Percentiles rank a stretch among this genome's conserved stretches.
Evolutionary conservation across 2,113 vertebrate genomes (phyloP).

Genomic region (Pseudorasbora parva): DNA sequence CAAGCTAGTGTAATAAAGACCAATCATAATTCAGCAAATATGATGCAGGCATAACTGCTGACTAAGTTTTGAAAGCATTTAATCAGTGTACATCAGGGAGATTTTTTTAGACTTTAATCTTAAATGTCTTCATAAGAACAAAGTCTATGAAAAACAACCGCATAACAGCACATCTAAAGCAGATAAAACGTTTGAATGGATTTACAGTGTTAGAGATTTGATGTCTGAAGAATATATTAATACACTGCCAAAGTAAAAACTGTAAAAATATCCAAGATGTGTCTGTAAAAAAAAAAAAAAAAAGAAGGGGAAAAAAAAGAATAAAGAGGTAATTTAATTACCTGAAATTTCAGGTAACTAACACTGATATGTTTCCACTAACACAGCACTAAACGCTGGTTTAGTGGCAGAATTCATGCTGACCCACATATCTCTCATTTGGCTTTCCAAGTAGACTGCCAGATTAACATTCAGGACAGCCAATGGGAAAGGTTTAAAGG

Average conservation of each 20-base stretch:
- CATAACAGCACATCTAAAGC: background rate
- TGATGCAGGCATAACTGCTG: too few relatives aligned
- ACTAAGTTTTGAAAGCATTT: too few relatives aligned
- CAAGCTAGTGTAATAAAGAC: too few relatives aligned
- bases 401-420: background rate
- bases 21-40: too few relatives aligned
- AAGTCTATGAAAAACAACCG: background rate
- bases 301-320: too few relatives aligned
- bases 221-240: background rate
- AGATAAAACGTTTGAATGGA: too few relatives aligned
- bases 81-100: too few relatives aligned
- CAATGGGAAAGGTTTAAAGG: conserved; percentile 5
- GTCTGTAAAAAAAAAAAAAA: background rate
- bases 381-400: background rate
- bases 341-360: background rate
- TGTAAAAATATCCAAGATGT: background rate
- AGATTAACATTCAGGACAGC: conserved; percentile 34
- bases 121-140: background rate
- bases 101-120: too few relatives aligned
- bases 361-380: background rate
- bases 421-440: conserved; percentile 5
- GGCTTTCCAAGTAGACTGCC: background rate
- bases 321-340: too few relatives aligned
- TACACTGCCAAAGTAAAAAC: background rate
- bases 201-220: background rate